These are phyloP conservation scores for Centroberyx gerrardi DNA, from an alignment of 2,797 vertebrate species.

Conservation along the genomic window DNA sequence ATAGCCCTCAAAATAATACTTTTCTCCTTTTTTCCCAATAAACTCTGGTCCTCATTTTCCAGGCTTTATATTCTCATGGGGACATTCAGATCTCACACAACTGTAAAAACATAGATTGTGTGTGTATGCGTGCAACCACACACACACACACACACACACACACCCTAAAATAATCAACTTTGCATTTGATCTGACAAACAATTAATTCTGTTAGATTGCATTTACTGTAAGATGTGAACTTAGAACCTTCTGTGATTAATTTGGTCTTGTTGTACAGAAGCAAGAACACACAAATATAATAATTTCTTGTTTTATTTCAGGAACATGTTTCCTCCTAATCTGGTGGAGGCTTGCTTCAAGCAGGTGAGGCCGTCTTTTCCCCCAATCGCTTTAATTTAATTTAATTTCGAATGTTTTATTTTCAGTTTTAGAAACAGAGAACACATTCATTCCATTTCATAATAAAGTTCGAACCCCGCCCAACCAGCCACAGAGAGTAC, in stretches of 20 bases:
- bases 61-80: no score
- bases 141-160: background rate
- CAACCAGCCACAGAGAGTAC: background rate
- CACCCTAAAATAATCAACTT: no score
- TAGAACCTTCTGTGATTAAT: background rate
- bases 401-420: background rate
- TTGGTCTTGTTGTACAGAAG: background rate
- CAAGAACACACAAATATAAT: background rate
- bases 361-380: constrained; percentile 87
- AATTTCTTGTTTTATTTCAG: constrained; percentile 74
- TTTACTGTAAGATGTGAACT: background rate
- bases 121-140: no score
- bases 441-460: background rate
- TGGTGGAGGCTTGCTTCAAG: constrained; percentile 98
- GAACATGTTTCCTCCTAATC: constrained; percentile 98
- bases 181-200: background rate
- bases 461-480: background rate
- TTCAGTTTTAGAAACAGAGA: background rate
- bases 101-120: no score
- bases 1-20: no score
- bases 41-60: no score
- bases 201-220: background rate
- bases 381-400: background rate
- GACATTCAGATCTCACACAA: no score
- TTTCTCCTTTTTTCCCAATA: no score